Evolutionary conservation across 2,113 vertebrate species (phyloP), one percentile per base, ranked within the genome.

Genomic region (Nestor notabilis): DNA sequence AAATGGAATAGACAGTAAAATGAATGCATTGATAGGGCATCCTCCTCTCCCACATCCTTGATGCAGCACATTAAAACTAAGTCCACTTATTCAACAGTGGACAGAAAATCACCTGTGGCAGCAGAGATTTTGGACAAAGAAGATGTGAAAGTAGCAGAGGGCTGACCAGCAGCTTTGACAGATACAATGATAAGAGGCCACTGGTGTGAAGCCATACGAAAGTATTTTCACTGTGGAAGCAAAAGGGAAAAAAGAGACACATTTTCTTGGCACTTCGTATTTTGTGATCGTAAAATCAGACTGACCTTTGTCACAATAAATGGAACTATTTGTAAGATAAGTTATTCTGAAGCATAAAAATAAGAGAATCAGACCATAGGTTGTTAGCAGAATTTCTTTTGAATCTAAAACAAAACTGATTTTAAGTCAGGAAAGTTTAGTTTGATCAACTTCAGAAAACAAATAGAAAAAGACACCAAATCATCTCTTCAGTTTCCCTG

Each of bases 401-500:
- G 13, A 84, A 70, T 76, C 70, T 72, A 86, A 90, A 90, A 1
- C 44, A 68, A 87, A 93, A 55, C 49, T 84, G 85, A 91, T 93
- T 94, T 84, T 41, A 83, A 74, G 81, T 95, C 89, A 87, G 61
- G 9, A 76, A 87, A 84, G 84, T 94, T 90, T 71, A 87, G 74
- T 94, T 95, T 83, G 31, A 87, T 86, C 61, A 69, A 29, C 41
- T 87, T 76, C 69, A 83, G 70, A n/a, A 88, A 89, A 83, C 86
- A 96, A 94, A 95, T 39, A 64, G 50, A 50, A 84, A 84, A 96
- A 89, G 94, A 93, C 93, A 97, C 39, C 18, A 74, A 92, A 80
- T 89, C 41, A 50, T 89, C 43, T 56, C 60, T 92, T 77, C 46
- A 8, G 2, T 68, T 89, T 86, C 74, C 93, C 94, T 37, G 65